A percentile compares a stretch with the other conserved stretches of the same genome.
Conservation (phyloP, 2,113 vertebrate species). For the Eulacestoma nigropectus region DNA sequence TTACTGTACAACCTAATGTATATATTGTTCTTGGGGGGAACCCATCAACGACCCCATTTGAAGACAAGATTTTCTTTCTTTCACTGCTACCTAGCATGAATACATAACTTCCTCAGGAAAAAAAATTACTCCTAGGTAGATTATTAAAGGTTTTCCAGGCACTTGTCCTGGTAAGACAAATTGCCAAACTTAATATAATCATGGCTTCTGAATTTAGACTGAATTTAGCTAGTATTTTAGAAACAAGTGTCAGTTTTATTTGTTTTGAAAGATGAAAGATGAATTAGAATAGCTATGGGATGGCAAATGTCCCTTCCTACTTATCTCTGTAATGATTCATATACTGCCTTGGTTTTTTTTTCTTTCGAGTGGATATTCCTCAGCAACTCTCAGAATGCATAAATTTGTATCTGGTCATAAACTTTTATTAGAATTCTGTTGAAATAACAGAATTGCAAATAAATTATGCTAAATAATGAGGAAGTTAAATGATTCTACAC, state of each 20-base stretch:
- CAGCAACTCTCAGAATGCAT: not conserved
- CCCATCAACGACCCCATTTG: not conserved
- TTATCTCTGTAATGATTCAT: not conserved
- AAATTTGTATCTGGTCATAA: not conserved
- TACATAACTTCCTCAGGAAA: not conserved
- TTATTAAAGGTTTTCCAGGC: not conserved
- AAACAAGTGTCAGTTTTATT: not conserved
- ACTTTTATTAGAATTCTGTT: conserved; percentile 23
- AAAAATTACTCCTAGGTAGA: not conserved
- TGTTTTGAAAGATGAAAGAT: not conserved
- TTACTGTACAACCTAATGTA: not conserved
- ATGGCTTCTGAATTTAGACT: not conserved
- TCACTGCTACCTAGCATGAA: not conserved
- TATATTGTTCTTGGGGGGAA: not conserved
- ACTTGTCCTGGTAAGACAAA: not conserved
- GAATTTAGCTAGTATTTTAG: not conserved
- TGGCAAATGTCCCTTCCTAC: not conserved
- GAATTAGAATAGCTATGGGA: not conserved
- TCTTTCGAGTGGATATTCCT: not conserved
- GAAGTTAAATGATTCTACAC: conserved; percentile 9
- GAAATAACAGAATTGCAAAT: conserved; percentile 36
- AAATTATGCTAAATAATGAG: conserved; percentile 36
- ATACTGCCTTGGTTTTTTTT: not conserved
- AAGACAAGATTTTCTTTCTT: not conserved
- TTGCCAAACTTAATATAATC: not conserved